Base-by-base conservation (phyloP, 1,140 invertebrate species). In the Caenorhabditis brenneri region DNA sequence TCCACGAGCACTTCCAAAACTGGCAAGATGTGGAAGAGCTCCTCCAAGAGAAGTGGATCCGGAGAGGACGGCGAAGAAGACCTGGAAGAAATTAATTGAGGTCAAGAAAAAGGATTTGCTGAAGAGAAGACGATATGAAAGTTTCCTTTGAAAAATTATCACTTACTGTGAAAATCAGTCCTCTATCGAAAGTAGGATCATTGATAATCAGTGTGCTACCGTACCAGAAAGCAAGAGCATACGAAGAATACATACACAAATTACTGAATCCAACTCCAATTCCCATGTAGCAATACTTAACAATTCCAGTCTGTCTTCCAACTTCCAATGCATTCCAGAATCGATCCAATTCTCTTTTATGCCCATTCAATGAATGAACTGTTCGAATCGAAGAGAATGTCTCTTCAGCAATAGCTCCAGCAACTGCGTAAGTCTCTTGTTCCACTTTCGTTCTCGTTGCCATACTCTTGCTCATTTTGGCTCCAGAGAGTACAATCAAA, bases 391-490 rank as follows among this genome's bases (percentile, higher is more conserved):
- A 92, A 31, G 93, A 93, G 9, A 96, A 89, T 0, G 94, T 94
- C 89, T 96, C 95, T 89, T 95, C 95, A 0, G 95, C 95, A 12
- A 96, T 93, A 0, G 93, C 92, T 27, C 95, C 94, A 3, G 95
- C 95, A 74, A 93, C 92, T 2, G 94, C 94, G 88, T 95, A 95
- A 1, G 95, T 94, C 86, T 94, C 93, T 86, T 95, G 90, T 89
- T 96, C 95, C 88, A 94, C 93, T 65, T 93, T 93, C 0, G 95
- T 93, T 36, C 88, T 49, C 16, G 58, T 84, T 12, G 89, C 88
- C 46, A 88, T 88, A 42, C 91, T 85, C 80, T 88, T 86, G 27
- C 88, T 88, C 87, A 91, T 88, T 88, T 87, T 90, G 27, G 86
- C 69, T 27, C 88, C 88, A 39, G 86, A 84, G 24, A 46, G 10